These are phyloP conservation scores for Ylistrum balloti DNA, from an alignment of 1,140 invertebrate genomes.

Conservation along the genomic window DNA sequence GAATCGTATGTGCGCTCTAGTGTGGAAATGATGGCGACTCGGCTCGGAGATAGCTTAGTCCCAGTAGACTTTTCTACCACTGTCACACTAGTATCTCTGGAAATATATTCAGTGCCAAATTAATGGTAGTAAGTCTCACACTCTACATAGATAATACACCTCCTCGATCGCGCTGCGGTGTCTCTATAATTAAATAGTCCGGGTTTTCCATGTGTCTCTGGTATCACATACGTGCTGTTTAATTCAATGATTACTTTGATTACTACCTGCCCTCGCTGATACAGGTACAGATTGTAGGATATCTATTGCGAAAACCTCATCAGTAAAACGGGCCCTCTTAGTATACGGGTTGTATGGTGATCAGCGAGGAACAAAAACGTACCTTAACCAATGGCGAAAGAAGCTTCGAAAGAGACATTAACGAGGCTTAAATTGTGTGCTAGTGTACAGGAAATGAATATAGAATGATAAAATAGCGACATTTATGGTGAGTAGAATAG, in stretches of 20 bases:
- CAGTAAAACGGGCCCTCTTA: neutral
- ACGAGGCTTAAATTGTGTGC: too few relatives aligned
- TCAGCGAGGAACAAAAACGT: neutral
- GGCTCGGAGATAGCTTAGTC: neutral
- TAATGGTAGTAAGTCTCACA: neutral
- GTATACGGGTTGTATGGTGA: neutral
- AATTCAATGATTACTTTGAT: conserved; percentile 5
- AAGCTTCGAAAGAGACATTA: too few relatives aligned
- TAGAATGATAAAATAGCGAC: too few relatives aligned
- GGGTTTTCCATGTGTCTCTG: neutral
- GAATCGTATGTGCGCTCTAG: neutral
- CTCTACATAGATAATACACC: neutral
- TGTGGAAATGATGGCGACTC: neutral
- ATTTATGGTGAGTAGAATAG: too few relatives aligned
- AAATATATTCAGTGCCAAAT: neutral
- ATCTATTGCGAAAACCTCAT: neutral
- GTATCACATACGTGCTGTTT: neutral
- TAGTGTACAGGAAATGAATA: too few relatives aligned
- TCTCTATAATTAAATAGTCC: conserved; percentile 17
- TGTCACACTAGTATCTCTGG: neutral
- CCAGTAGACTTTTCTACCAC: neutral
- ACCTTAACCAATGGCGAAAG: too few relatives aligned
- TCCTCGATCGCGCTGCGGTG: neutral
- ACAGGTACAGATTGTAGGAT: conserved; percentile 9
- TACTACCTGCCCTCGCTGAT: neutral